Percentiles rank a stretch among this genome's conserved stretches.
Conservation (phyloP, 2,113 vertebrate species). For the Anthoscopus minutus region DNA sequence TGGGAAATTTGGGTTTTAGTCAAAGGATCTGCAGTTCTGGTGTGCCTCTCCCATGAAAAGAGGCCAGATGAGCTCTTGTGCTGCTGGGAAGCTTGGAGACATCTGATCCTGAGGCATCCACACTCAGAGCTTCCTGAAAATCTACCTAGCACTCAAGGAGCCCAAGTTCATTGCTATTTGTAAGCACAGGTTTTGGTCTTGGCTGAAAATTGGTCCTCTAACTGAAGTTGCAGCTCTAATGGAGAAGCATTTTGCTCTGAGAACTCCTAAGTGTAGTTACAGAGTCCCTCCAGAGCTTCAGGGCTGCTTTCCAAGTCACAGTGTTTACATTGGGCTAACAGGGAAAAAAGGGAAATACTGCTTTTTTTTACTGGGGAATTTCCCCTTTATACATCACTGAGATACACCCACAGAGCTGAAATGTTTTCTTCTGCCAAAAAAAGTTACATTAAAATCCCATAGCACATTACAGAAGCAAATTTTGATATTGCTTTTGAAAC, state of each 20-base stretch:
- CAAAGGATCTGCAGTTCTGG: background rate
- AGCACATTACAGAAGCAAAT: background rate
- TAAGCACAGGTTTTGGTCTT: background rate
- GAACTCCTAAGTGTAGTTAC: background rate
- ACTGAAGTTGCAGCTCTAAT: background rate
- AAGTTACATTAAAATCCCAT: background rate
- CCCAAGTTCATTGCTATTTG: background rate
- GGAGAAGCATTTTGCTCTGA: background rate
- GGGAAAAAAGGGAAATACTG: background rate
- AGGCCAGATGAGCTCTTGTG: background rate
- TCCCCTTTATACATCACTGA: background rate
- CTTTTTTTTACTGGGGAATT: background rate
- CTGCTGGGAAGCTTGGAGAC: background rate
- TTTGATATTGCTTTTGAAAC: background rate
- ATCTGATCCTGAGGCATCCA: background rate
- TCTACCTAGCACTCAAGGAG: background rate
- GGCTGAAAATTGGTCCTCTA: background rate
- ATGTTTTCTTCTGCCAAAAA: rapidly evolving
- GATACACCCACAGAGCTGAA: background rate
- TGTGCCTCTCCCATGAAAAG: background rate
- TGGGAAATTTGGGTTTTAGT: background rate
- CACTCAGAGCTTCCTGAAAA: background rate
- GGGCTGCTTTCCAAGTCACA: background rate
- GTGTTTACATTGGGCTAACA: background rate
- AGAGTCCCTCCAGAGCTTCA: background rate